A percentile compares a stretch with the other conserved stretches of the same genome.
phyloP scores from a whole-genome alignment of 1,140 invertebrate genomes.

The Cydia strobilella region DNA sequence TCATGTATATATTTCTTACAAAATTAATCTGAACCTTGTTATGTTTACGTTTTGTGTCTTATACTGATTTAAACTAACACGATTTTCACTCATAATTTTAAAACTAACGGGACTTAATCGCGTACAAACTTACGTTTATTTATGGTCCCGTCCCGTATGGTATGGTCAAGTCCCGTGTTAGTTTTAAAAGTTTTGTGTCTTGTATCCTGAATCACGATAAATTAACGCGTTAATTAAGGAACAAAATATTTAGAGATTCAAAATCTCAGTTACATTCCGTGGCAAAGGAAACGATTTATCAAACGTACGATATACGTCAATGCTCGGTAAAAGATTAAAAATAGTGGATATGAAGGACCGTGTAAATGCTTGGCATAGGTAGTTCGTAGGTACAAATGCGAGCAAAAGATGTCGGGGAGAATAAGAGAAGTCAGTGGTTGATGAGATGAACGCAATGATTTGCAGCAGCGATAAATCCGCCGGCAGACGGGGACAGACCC shows the following conservation, averaged over 20 bases:
- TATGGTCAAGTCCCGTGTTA: too few relatives aligned
- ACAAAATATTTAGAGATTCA: slow-evolving; percentile 17
- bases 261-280: slow-evolving; percentile 16
- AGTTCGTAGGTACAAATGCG: not conserved
- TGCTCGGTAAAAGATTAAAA: slow-evolving; percentile 10
- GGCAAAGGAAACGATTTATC: slow-evolving; percentile 26
- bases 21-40: not conserved
- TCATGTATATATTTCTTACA: not conserved
- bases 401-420: slow-evolving; percentile 19
- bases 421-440: slow-evolving; percentile 39
- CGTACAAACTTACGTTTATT: too few relatives aligned
- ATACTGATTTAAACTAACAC: too few relatives aligned
- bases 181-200: too few relatives aligned
- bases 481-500: slow-evolving; percentile 55
- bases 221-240: slow-evolving; percentile 9
- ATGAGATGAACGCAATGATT: slow-evolving; percentile 65
- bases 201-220: not conserved
- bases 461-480: slow-evolving; percentile 64
- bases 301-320: slow-evolving; percentile 19
- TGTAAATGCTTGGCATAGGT: not conserved
- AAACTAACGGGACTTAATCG: too few relatives aligned
- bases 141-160: too few relatives aligned
- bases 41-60: not conserved
- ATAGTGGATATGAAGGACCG: not conserved
- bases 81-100: too few relatives aligned